Conservation (phyloP, 2,113 vertebrate species). For the Psephotus haematonotus region DNA sequence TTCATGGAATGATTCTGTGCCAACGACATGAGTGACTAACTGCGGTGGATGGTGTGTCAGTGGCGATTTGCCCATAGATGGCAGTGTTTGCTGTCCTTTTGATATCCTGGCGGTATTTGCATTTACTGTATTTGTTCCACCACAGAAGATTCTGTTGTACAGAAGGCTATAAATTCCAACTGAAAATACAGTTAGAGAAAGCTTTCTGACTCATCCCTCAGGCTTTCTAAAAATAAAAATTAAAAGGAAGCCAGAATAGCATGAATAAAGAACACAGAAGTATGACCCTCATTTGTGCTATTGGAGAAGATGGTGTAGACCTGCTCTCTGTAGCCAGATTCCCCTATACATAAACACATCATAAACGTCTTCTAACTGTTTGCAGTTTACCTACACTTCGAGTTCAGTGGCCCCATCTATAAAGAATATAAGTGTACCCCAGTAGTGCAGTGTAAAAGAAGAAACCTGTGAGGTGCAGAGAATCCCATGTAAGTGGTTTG, state of each 20-base stretch:
- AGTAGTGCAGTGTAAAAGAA: not conserved
- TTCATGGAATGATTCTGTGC: not conserved
- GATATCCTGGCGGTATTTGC: fast-evolving
- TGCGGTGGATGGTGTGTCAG: fast-evolving
- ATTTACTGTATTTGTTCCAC: fast-evolving
- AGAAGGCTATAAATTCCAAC: not conserved
- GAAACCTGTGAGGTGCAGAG: not conserved
- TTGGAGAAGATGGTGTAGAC: not conserved
- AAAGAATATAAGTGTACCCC: not conserved
- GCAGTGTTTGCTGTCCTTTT: not conserved
- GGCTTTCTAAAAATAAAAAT: not conserved
- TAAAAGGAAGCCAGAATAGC: not conserved
- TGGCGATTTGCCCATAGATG: not conserved
- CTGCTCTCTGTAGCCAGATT: not conserved
- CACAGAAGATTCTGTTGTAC: not conserved
- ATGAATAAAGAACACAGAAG: not conserved
- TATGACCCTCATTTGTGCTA: not conserved
- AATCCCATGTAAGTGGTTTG: not conserved
- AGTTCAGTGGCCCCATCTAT: not conserved
- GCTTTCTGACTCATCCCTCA: not conserved
- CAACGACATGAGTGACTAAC: fast-evolving
- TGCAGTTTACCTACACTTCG: not conserved
- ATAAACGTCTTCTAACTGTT: not conserved
- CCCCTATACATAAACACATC: not conserved
- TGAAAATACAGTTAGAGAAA: not conserved